Conservation (phyloP, 2,113 vertebrate species). For the Equus quagga region DNA sequence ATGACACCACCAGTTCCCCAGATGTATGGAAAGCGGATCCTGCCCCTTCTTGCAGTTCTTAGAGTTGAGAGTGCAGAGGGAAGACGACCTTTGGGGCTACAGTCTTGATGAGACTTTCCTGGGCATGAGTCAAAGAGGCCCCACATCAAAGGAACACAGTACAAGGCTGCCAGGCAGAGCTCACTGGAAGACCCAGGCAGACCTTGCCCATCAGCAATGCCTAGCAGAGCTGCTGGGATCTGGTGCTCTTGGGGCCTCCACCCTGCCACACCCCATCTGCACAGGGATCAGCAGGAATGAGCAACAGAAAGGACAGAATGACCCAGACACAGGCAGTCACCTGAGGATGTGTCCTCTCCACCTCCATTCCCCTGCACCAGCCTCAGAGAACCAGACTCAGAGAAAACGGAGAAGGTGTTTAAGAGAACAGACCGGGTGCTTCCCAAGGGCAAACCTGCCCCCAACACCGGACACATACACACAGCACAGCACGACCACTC, state of each 20-base stretch:
- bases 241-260: background rate
- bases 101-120: background rate
- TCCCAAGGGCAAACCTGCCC: background rate
- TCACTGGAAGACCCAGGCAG: background rate
- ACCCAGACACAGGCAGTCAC: fast-evolving
- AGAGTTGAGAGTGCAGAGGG: background rate
- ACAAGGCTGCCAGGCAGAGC: background rate
- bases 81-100: background rate
- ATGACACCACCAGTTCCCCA: no score
- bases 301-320: background rate
- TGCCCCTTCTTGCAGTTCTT: background rate
- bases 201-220: fast-evolving
- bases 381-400: background rate
- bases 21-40: background rate
- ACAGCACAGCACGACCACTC: background rate
- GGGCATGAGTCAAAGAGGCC: background rate
- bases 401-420: background rate
- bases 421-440: background rate
- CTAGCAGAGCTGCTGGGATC: background rate
- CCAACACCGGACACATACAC: fast-evolving
- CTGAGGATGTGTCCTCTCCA: background rate
- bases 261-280: fast-evolving
- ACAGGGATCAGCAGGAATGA: background rate
- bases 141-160: background rate
- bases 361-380: no score